Evolutionary conservation across 2,113 vertebrate species (phyloP), one percentile per base, ranked within the genome.

Genomic region (Puntigrus tetrazona): DNA sequence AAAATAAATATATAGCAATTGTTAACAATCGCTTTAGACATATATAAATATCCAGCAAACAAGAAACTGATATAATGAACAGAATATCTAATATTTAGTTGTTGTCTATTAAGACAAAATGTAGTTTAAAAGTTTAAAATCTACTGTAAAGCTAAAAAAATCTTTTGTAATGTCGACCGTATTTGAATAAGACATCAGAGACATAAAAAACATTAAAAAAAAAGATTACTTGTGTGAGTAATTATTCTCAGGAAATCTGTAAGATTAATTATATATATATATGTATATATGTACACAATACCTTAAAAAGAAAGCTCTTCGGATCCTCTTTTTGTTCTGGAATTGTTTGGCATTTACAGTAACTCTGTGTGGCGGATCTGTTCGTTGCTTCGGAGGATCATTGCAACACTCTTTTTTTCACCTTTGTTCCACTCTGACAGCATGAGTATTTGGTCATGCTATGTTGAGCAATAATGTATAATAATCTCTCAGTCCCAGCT

Each of bases 361-460:
- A 14, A 52, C 78, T 85, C 78, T 65, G 41, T 25, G 65, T 61
- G 50, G 6, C 31, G 82, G 83, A 20, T 72, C 73, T 82, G 72
- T 85, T 73, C 78, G 63, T 82, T 52, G 63, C 72, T 20, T 81
- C 65, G 73, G 67, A 57, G 20, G 72, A 29, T 74, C 31, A 67
- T 87, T 87, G 83, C 86, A 69, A 85, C 80, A 87, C 65, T 41
- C 11, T 22, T 84, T 38, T 25, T 77, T 81, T 84, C 61, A 87
- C 86, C 83, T 87, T 85, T 87, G 86, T 43, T 75, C 86, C 65
- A 87, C 83, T 82, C 22, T 74, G 83, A 82, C 83, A 63, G 78
- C 63, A 65, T 63, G 78, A 72, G 81, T 45, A 36, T 78, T 52
- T 55, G 63, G 65, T 85, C 76, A 43, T 78, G 57, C 9, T 65